Conservation (phyloP, 2,888 invertebrate genomes). For the Plebejus anna region DNA sequence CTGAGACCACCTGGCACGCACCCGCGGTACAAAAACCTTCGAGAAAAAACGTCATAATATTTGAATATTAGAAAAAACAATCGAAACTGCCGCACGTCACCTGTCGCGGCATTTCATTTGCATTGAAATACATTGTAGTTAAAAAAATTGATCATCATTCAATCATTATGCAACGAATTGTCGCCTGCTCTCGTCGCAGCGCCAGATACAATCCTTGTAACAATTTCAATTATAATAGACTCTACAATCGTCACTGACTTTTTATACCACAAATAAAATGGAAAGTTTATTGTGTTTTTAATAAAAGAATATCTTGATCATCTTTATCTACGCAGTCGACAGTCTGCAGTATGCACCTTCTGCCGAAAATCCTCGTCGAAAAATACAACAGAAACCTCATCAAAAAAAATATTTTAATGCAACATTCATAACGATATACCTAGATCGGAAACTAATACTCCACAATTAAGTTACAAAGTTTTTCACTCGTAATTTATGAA, state of each 20-base stretch:
- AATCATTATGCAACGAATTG: constrained; percentile 36
- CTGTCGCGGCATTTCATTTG: constrained; percentile 77
- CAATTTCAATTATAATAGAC: not conserved
- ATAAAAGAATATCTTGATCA: not conserved
- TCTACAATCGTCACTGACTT: not conserved
- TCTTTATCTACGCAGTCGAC: not conserved
- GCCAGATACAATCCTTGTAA: constrained; percentile 11
- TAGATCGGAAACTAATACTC: not conserved
- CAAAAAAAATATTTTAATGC: too few relatives aligned
- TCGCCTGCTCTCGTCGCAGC: constrained; percentile 32
- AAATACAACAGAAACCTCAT: too few relatives aligned
- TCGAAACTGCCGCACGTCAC: constrained; percentile 76
- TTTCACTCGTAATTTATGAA: not conserved
- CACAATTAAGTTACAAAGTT: too few relatives aligned
- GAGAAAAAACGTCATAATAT: constrained; percentile 74
- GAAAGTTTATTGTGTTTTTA: not conserved
- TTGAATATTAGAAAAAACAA: constrained; percentile 80
- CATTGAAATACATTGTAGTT: constrained; percentile 63
- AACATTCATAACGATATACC: too few relatives aligned
- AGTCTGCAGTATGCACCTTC: not conserved
- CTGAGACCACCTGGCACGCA: constrained; percentile 74
- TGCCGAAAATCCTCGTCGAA: not conserved
- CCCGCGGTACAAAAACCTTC: constrained; percentile 69
- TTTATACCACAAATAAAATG: not conserved
- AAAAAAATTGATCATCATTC: constrained; percentile 40